phyloP scores from a whole-genome alignment of 1,140 invertebrate species.

The Megathymus violae region DNA sequence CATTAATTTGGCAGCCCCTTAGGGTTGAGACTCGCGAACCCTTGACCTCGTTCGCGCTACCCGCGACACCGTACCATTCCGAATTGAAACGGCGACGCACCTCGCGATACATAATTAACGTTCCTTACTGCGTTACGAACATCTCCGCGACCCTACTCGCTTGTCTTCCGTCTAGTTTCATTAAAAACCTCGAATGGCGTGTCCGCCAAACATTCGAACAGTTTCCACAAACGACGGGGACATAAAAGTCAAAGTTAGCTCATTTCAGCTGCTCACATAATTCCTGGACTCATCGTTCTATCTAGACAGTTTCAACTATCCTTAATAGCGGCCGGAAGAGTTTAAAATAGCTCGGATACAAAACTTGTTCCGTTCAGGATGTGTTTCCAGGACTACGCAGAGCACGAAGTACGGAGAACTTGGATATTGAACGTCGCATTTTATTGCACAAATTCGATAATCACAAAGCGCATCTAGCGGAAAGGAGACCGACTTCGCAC shows the following conservation, averaged over 20 bases:
- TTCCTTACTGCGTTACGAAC: slow-evolving; percentile 75
- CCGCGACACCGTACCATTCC: slow-evolving; percentile 68
- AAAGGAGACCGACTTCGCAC: slow-evolving; percentile 40
- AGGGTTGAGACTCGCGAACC: slow-evolving; percentile 77
- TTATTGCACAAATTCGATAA: slow-evolving; percentile 75
- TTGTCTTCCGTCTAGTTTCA: neutral
- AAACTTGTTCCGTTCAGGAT: slow-evolving; percentile 72
- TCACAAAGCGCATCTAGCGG: slow-evolving; percentile 56
- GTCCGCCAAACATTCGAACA: slow-evolving; percentile 30
- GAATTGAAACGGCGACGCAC: slow-evolving; percentile 76
- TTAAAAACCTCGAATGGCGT: slow-evolving; percentile 16
- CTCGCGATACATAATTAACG: slow-evolving; percentile 82
- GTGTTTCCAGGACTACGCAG: slow-evolving; percentile 66
- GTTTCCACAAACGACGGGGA: slow-evolving; percentile 43
- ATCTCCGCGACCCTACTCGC: slow-evolving; percentile 27
- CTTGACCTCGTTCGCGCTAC: slow-evolving; percentile 79
- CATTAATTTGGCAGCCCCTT: slow-evolving; percentile 83
- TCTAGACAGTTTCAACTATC: slow-evolving; percentile 80
- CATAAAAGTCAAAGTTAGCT: slow-evolving; percentile 72
- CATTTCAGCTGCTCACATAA: slow-evolving; percentile 69
- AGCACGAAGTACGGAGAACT: slow-evolving; percentile 60
- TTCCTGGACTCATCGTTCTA: slow-evolving; percentile 68
- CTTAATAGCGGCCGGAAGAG: slow-evolving; percentile 77
- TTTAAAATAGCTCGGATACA: slow-evolving; percentile 78
- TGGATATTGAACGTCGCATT: slow-evolving; percentile 74